Percentiles rank a stretch among this genome's conserved stretches.
phyloP scores from a whole-genome alignment of 2,113 vertebrate species.

The Heterochromis multidens region DNA sequence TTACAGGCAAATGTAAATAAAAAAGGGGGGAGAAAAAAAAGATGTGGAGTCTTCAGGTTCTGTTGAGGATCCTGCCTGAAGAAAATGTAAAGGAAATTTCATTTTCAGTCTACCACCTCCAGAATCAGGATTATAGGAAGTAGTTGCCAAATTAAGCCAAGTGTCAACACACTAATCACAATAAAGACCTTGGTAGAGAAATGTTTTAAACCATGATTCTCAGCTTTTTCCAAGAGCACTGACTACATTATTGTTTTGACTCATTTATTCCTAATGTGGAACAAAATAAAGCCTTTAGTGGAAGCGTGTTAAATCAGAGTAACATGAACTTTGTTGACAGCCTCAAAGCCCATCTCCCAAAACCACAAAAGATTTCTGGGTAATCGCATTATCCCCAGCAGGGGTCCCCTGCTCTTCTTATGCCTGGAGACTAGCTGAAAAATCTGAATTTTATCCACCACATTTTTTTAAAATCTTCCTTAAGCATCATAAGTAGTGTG shows the following conservation, averaged over 20 bases:
- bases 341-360: slow-evolving; percentile 2
- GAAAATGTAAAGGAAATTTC: neutral
- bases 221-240: neutral
- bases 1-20: slow-evolving; percentile 9
- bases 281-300: neutral
- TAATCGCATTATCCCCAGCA: slow-evolving; percentile 58
- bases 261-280: neutral
- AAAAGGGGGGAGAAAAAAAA: neutral
- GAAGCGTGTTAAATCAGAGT: slow-evolving; percentile 27
- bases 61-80: neutral
- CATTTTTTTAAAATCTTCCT: neutral
- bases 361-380: slow-evolving; percentile 30
- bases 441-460: neutral
- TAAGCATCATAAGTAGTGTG: rapidly evolving
- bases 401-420: slow-evolving; percentile 1
- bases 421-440: neutral
- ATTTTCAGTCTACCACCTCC: neutral
- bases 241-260: neutral
- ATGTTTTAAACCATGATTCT: neutral
- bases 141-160: neutral
- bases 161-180: neutral
- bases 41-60: neutral
- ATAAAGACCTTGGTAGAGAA: neutral
- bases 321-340: neutral
- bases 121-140: neutral